Percentiles rank a stretch among this genome's conserved stretches.
Evolutionary conservation across 2,113 vertebrate species (phyloP).

Genomic region (Mobula hypostoma): DNA sequence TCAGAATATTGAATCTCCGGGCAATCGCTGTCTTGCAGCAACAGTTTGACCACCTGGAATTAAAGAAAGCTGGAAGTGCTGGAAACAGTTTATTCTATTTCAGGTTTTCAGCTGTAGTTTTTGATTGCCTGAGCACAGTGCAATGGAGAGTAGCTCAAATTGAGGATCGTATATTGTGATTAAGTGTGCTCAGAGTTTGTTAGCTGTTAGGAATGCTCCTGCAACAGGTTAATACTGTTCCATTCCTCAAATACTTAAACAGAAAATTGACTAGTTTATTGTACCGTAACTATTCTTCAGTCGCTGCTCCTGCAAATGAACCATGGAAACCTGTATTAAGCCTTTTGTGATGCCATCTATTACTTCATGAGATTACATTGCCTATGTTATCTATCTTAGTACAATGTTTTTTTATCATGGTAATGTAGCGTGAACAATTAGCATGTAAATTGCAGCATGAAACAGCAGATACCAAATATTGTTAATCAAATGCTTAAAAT

Average conservation of each 20-base stretch:
- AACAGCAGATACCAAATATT: background rate
- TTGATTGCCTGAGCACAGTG: too few relatives aligned
- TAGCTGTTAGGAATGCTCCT: background rate
- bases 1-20: too few relatives aligned
- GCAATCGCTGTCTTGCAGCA: too few relatives aligned
- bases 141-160: too few relatives aligned
- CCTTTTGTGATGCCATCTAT: constrained; percentile 4
- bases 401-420: background rate
- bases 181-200: background rate
- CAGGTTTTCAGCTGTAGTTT: too few relatives aligned
- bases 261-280: background rate
- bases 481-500: background rate
- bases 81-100: too few relatives aligned
- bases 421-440: background rate
- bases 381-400: background rate
- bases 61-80: too few relatives aligned
- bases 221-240: background rate
- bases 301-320: background rate
- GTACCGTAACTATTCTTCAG: background rate
- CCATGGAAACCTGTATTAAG: background rate
- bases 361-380: background rate
- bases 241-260: background rate
- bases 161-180: too few relatives aligned
- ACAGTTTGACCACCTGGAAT: too few relatives aligned
- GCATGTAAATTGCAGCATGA: background rate